Conservation (phyloP, 2,113 vertebrate species). For the Marmota monax region DNA sequence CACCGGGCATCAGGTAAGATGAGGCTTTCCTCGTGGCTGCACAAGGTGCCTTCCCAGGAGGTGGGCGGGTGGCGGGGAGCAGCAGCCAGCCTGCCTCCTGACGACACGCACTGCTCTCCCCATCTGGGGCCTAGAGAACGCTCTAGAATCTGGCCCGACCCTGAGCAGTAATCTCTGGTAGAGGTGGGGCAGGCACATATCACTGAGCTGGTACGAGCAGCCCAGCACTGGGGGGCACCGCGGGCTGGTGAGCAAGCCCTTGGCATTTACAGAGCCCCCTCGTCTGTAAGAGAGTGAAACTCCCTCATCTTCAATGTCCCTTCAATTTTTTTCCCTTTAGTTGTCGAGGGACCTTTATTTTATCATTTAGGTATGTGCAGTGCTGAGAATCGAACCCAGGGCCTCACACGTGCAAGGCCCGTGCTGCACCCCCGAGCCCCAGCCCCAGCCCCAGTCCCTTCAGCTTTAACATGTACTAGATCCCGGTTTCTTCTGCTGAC, state of each 20-base stretch:
- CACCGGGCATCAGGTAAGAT: fast-evolving
- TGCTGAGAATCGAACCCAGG: too few species aligned
- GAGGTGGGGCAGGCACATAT: background rate
- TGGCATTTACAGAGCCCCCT: fast-evolving
- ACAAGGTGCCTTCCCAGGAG: background rate
- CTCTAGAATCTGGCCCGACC: slow-evolving; percentile 7
- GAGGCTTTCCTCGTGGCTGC: background rate
- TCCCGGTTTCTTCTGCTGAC: background rate
- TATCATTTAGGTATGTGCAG: too few species aligned
- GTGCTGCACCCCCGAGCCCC: too few species aligned
- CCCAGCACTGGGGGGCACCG: background rate
- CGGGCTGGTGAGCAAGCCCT: background rate
- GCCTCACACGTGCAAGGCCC: too few species aligned
- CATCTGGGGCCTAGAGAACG: background rate
- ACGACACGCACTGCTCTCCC: background rate
- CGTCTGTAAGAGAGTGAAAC: too few species aligned
- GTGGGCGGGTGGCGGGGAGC: background rate
- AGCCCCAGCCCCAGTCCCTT: background rate
- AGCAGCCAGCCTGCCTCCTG: background rate
- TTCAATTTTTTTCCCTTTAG: too few species aligned
- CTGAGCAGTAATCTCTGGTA: background rate
- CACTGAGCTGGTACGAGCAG: background rate
- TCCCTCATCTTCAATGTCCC: background rate
- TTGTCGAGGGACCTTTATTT: too few species aligned
- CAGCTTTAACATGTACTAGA: fast-evolving